Evolutionary conservation across 1,140 invertebrate genomes (phyloP), one percentile per base, ranked within the genome.

Genomic region (Neodiprion lecontei): DNA sequence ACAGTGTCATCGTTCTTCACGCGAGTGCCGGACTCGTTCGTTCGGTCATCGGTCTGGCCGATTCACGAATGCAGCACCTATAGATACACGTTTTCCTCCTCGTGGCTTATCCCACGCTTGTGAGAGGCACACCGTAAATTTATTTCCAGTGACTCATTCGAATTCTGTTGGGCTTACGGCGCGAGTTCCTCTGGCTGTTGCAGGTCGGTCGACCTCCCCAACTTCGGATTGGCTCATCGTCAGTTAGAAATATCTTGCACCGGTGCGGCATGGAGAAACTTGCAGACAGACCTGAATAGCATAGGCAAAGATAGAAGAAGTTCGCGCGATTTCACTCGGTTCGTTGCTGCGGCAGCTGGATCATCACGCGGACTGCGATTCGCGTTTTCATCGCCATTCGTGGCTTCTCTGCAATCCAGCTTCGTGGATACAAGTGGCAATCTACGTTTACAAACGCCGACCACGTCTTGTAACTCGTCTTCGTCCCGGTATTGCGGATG

Each of bases 361-460:
- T 61, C 53, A 61, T n/a, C n/a, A n/a, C n/a, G n/a, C n/a, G n/a
- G 53, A 17, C 53, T 61, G 53, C n/a, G 53, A 61, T 61, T 61
- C 53, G 9, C 53, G 9, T 4, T 61, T 61, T 61, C n/a, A 61
- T 61, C 53, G 5, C 11, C 53, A 4, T 14, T 61, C n/a, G 4
- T 61, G n/a, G 28, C 28, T 40, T 40, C 28, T 40, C 28, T 40
- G 28, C 28, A 40, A 3, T 40, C 5, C 28, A 40, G 28, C 28
- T 40, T 40, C 28, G 28, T 40, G 28, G 28, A 40, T 40, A 40
- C 28, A 5, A 40, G 28, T 3, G 1, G 28, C 28, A 40, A 40
- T 40, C 5, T 40, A 40, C 28, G 28, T 40, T 40, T 40, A 40
- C 28, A 40, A 40, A 40, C 28, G 28, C 28, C 28, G 28, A 40